Evolutionary conservation across 2,797 vertebrate genomes (phyloP).

Genomic region (Furcifer pardalis): DNA sequence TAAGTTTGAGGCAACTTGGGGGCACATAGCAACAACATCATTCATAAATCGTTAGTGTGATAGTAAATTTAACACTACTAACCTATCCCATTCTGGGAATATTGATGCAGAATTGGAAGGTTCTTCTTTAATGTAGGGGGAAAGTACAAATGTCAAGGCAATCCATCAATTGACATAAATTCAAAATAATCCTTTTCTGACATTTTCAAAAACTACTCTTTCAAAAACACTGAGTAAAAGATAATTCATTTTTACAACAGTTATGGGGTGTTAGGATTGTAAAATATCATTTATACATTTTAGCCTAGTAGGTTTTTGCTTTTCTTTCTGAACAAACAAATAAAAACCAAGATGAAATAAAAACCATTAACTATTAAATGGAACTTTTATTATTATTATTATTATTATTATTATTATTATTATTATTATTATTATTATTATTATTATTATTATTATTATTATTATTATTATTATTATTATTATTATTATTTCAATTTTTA

Average conservation of each 20-base stretch:
- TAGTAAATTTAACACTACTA: neutral
- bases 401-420: too few species aligned
- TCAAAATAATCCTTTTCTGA: constrained; percentile 38
- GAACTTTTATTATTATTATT: neutral
- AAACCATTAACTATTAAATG: neutral
- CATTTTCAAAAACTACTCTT: constrained; percentile 37
- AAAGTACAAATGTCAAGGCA: constrained; percentile 17
- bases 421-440: too few species aligned
- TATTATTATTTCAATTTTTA: too few species aligned
- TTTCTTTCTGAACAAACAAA: neutral
- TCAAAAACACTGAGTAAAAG: constrained; percentile 12
- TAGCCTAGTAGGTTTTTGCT: neutral
- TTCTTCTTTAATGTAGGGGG: neutral
- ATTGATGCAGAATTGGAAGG: neutral
- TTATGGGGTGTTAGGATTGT: constrained; percentile 16
- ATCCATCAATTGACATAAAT: constrained; percentile 19
- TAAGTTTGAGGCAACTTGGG: too few species aligned
- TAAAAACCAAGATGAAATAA: neutral
- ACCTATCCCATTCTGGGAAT: neutral
- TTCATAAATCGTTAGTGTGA: neutral
- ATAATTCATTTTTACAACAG: constrained; percentile 11
- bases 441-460: too few species aligned
- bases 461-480: too few species aligned
- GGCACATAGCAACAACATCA: neutral
- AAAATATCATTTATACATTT: constrained; percentile 43